Evolutionary conservation across 64 coral and sea anemone genomes (phyloP).

Genomic region (Dendronephthya gigantea): DNA sequence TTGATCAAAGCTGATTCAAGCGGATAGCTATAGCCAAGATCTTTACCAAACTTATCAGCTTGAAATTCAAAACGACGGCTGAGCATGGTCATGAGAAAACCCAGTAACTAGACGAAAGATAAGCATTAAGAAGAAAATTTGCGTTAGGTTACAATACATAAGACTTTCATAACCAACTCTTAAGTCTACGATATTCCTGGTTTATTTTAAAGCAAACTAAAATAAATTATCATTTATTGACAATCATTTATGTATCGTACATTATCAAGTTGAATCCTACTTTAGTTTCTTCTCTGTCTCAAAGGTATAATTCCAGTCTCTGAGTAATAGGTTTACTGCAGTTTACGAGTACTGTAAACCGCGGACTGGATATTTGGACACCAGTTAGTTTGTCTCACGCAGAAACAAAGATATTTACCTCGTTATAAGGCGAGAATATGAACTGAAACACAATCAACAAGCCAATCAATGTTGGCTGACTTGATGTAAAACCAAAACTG

Average conservation of each 20-base stretch:
- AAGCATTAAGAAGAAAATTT: not conserved
- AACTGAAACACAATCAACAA: slow-evolving; percentile 92
- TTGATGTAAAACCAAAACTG: slow-evolving; percentile 74
- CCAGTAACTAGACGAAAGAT: slow-evolving; percentile 58
- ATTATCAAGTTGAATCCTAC: too few species aligned
- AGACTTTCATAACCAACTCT: not conserved
- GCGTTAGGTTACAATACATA: not conserved
- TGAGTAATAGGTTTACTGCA: too few species aligned
- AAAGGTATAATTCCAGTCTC: too few species aligned
- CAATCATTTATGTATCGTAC: too few species aligned
- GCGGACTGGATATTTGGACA: too few species aligned
- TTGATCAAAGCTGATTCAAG: slow-evolving; percentile 71
- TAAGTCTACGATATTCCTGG: too few species aligned
- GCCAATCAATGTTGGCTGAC: slow-evolving; percentile 70
- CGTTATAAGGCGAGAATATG: slow-evolving; percentile 96
- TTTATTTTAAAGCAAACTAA: too few species aligned
- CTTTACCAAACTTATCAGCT: slow-evolving; percentile 87
- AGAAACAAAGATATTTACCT: slow-evolving; percentile 57
- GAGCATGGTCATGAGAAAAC: slow-evolving; percentile 92
- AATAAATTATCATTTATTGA: too few species aligned
- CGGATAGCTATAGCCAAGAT: slow-evolving; percentile 60
- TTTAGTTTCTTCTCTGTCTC: too few species aligned
- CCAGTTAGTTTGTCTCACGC: too few species aligned
- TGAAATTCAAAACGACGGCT: slow-evolving; percentile 94
- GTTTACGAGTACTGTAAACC: too few species aligned